These are phyloP conservation scores for cat (Felis catus) DNA, from an alignment of 2,113 vertebrate genomes.

Conservation along the genomic window DNA sequence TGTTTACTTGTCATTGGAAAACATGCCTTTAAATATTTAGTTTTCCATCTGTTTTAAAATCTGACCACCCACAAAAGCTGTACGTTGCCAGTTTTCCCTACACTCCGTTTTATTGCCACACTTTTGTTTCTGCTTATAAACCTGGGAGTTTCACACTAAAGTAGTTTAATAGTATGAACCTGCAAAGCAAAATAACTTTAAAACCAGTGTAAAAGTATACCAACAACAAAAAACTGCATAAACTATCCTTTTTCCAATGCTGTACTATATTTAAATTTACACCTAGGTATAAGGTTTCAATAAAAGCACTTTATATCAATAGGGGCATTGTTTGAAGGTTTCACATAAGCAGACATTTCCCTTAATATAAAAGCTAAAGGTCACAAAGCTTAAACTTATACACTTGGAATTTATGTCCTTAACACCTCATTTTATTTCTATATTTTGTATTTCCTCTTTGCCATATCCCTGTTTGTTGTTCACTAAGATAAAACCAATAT, in stretches of 20 bases:
- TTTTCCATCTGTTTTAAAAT: constrained; percentile 71
- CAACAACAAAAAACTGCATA: neutral
- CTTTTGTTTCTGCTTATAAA: constrained; percentile 49
- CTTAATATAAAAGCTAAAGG: neutral
- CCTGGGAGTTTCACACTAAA: neutral
- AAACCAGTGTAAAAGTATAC: neutral
- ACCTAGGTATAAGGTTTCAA: neutral
- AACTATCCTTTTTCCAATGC: neutral
- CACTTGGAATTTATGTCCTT: neutral
- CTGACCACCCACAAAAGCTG: constrained; percentile 42
- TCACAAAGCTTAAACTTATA: neutral
- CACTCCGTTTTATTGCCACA: neutral
- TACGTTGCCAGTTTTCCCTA: constrained; percentile 1
- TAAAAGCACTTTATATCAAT: neutral
- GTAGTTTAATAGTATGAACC: neutral
- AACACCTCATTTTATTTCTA: constrained; percentile 8
- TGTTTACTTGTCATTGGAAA: constrained; percentile 52
- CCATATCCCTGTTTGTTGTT: neutral
- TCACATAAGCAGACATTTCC: neutral
- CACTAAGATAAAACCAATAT: neutral
- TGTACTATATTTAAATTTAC: neutral
- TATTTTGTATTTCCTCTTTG: neutral
- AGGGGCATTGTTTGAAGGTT: neutral
- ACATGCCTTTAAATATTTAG: constrained; percentile 66
- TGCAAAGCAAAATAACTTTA: neutral